Conservation (phyloP, 2,113 vertebrate genomes). For the Ceyx margarethae region DNA sequence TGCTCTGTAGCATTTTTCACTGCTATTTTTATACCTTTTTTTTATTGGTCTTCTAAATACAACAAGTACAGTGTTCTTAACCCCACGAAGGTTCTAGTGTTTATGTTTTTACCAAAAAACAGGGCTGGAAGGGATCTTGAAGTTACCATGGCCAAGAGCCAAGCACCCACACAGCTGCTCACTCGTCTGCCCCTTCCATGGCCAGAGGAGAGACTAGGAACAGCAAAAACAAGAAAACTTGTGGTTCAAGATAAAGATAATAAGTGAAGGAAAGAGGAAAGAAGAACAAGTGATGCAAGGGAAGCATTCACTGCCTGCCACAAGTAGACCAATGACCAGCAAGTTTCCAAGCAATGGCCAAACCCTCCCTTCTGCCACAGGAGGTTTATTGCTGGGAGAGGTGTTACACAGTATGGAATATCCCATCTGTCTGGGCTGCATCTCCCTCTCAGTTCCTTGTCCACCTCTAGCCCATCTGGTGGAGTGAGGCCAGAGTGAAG, state of each 20-base stretch:
- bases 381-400: background rate
- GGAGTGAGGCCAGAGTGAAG: background rate
- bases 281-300: background rate
- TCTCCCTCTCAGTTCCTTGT: background rate
- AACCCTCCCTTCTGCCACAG: background rate
- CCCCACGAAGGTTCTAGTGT: background rate
- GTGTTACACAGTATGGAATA: background rate
- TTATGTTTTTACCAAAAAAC: background rate
- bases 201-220: background rate
- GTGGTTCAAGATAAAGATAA: background rate
- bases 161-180: background rate
- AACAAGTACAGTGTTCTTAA: background rate
- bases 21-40: background rate
- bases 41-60: background rate
- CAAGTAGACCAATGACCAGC: background rate
- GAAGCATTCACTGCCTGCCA: background rate
- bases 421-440: background rate
- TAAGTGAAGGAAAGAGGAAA: background rate
- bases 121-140: background rate
- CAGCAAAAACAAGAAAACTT: background rate
- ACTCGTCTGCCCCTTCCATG: fast-evolving
- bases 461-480: background rate
- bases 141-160: background rate
- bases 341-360: background rate
- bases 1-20: background rate